Evolutionary conservation across 92 coral and sea anemone genomes (phyloP), one percentile per base, ranked within the genome.

Genomic region (Nematostella vectensis): DNA sequence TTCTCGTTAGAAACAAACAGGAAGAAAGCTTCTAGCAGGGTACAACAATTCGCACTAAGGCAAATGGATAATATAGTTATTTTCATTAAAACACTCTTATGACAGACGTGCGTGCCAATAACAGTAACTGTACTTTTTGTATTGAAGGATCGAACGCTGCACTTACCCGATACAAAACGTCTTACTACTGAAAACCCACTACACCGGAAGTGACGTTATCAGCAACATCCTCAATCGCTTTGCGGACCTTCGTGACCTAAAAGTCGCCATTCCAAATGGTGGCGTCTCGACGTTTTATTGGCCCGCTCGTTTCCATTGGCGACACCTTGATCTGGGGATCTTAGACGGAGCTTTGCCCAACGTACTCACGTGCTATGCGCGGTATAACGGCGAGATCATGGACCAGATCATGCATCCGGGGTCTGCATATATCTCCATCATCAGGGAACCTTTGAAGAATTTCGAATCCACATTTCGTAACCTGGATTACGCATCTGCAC

Each of bases 301-400:
- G 98, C 98, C 98, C 6, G 72, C 83, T 26, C 80, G 83, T 62
- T 91, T 91, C 57, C 76, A 82, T 60, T 91, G 98, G 98, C 77
- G 86, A 48, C 83, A 81, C 31, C 74, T 91, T 17, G 98, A 91
- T 67, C 51, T 91, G 25, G 62, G 62, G 72, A 61, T 88, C 11
- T 68, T 86, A 8, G 89, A 82, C 29, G 98, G 98, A 4, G 61
- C 69, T 48, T 69, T 91, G 21, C 98, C 98, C 50, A 81, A 86
- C 61, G 74, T 91, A 43, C 83, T 86, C 45, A 67, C 84, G 67
- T 81, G 83, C 50, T 87, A 91, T 60, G 89, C 98, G 12, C 83
- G 99, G 2, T 82, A 69, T 53, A 82, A 82, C 40, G 67, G 79
- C 40, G 96, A 78, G 36, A 82, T 86, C 50, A 82, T 93, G 95